These are phyloP conservation scores for Troides aeacus DNA, from an alignment of 2,888 invertebrate species.

Conservation along the genomic window DNA sequence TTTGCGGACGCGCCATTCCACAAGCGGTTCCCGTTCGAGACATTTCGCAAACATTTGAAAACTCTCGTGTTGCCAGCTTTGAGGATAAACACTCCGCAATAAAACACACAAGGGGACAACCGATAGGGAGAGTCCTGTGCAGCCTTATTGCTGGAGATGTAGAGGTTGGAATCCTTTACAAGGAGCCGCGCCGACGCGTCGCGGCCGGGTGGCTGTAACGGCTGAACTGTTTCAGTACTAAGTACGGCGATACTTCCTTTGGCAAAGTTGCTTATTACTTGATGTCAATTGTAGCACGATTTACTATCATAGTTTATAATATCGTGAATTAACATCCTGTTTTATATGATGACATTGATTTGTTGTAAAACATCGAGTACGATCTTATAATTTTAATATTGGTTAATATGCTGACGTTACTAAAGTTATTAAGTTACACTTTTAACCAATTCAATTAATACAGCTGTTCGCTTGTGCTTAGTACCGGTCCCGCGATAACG, in stretches of 20 bases:
- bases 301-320: constrained; percentile 1
- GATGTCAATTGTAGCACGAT: constrained; percentile 8
- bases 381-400: no score
- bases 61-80: constrained; percentile 26
- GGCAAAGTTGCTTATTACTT: constrained; percentile 36
- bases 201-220: constrained; percentile 53
- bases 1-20: constrained; percentile 9
- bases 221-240: constrained; percentile 58
- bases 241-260: constrained; percentile 49
- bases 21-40: constrained; percentile 20
- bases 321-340: neutral
- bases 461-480: no score
- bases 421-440: no score
- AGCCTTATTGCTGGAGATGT: constrained; percentile 8
- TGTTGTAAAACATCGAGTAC: no score
- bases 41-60: constrained; percentile 23
- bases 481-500: no score
- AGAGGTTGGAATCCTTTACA: constrained; percentile 35
- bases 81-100: constrained; percentile 44
- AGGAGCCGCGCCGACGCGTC: constrained; percentile 32
- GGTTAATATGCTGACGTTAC: no score
- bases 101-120: constrained; percentile 42
- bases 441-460: no score
- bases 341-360: no score
- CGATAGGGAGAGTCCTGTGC: neutral